Evolutionary conservation across 2,797 vertebrate species (phyloP), one percentile per base, ranked within the genome.

Genomic region (Delichon dasypus): DNA sequence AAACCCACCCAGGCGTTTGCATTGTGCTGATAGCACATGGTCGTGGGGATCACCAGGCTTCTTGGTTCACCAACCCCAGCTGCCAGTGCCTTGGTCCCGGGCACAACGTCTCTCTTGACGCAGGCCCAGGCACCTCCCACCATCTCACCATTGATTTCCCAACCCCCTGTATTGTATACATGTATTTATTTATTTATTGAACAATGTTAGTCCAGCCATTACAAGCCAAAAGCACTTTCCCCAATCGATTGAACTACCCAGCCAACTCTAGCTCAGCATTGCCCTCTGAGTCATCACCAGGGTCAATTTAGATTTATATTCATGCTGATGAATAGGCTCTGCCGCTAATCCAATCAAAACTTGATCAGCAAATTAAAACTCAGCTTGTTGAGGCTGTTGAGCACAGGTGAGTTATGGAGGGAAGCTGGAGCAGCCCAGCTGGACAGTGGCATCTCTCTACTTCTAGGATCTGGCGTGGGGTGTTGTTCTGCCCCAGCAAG

Each of bases 21-120:
- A 79, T 93, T 97, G 93, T 96, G 78, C 88, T 32, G 58, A 10
- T 71, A 55, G 4, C 80, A 85, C 66, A 7, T 15, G 51, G 87
- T 89, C 89, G 54, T 47, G 80, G 83, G n/a, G 85, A 92, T 96
- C 96, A 84, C 85, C 29, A 84, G 84, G 25, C 90, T 96, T 91
- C 92, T 89, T 96, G 96, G 70, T 96, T 97, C 89, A 96, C 72
- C 93, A 95, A 50, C 90, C 88, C 96, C 95, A 97, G 97, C 97
- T 97, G 94, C 94, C 66, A 12, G 11, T 8, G 25, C 50, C 6
- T 17, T 36, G 45, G 47, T 18, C 38, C 70, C 11, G 16, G 16
- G 53, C 70, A 29, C 61, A 19, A 2, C 53, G 3, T 81, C 76
- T 13, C 88, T 92, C 90, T 85, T 73, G 74, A 78, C 14, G 13